Conservation (phyloP, 1,140 invertebrate genomes). For the Sinonovacula constricta region DNA sequence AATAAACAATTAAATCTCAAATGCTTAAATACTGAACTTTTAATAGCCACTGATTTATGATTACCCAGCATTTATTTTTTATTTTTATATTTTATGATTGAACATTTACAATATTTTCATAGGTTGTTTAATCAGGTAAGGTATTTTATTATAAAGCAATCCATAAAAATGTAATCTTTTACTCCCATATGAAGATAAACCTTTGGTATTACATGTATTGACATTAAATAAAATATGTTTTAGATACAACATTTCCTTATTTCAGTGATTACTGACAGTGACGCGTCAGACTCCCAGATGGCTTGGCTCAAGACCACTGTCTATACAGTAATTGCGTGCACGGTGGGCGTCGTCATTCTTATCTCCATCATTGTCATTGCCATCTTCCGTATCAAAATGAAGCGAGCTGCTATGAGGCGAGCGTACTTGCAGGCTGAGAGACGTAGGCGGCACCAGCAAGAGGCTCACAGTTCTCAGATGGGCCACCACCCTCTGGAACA, state of each 20-base stretch:
- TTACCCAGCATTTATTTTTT: too few species aligned
- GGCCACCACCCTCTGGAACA: slow-evolving; percentile 53
- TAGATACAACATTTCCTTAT: slow-evolving; percentile 15
- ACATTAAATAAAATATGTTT: too few species aligned
- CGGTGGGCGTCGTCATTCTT: slow-evolving; percentile 70
- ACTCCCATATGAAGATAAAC: too few species aligned
- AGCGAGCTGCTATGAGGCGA: slow-evolving; percentile 57
- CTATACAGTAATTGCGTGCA: slow-evolving; percentile 72
- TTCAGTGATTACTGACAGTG: slow-evolving; percentile 27
- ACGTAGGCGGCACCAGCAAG: slow-evolving; percentile 32
- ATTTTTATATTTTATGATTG: too few species aligned
- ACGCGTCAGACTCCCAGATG: slow-evolving; percentile 54
- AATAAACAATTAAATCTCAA: too few species aligned
- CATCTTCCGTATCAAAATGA: slow-evolving; percentile 72
- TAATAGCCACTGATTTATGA: too few species aligned
- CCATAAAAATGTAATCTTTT: too few species aligned
- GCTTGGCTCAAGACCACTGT: slow-evolving; percentile 73
- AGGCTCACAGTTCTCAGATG: slow-evolving; percentile 23
- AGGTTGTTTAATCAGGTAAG: too few species aligned
- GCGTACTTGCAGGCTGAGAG: slow-evolving; percentile 51
- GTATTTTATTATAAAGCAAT: too few species aligned
- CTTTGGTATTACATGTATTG: too few species aligned
- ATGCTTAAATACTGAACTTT: too few species aligned
- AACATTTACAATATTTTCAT: too few species aligned
- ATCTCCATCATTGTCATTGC: slow-evolving; percentile 74